Evolutionary conservation across 2,113 vertebrate species (phyloP).

Genomic region (Numida meleagris): DNA sequence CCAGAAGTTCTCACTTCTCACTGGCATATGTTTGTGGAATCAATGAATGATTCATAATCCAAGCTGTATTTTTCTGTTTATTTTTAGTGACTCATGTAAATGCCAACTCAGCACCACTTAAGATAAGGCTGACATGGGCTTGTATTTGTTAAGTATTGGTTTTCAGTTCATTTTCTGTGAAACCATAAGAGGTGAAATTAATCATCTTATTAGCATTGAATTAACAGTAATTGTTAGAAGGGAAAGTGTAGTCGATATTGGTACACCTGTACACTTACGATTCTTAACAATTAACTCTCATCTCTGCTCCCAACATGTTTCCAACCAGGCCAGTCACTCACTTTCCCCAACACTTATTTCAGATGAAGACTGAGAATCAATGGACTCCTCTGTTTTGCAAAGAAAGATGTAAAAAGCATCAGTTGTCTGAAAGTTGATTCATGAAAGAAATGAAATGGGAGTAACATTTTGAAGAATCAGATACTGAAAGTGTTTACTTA

Average conservation of each 20-base stretch:
- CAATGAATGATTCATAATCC: constrained; percentile 27
- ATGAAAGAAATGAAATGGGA: not conserved
- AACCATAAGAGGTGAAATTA: not conserved
- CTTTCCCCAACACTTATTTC: not conserved
- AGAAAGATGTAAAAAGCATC: not conserved
- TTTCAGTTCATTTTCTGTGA: not conserved
- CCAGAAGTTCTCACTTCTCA: constrained; percentile 1
- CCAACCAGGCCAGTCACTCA: accelerated
- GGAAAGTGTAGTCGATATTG: accelerated
- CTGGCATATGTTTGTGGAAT: not conserved
- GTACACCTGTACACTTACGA: accelerated
- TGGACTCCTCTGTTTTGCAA: not conserved
- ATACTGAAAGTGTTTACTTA: not conserved
- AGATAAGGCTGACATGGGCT: not conserved
- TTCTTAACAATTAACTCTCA: not conserved
- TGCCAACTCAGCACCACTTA: constrained; percentile 45
- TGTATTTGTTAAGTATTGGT: not conserved
- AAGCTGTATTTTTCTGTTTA: constrained; percentile 43
- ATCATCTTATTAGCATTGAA: not conserved
- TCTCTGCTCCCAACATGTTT: not conserved
- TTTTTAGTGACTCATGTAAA: constrained; percentile 42
- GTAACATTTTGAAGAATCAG: not conserved
- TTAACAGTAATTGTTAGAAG: not conserved
- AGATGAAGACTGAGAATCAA: not conserved
- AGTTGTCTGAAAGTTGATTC: not conserved